Evolutionary conservation across 2,888 invertebrate species (phyloP).

Genomic region (Anoncus sp.): DNA sequence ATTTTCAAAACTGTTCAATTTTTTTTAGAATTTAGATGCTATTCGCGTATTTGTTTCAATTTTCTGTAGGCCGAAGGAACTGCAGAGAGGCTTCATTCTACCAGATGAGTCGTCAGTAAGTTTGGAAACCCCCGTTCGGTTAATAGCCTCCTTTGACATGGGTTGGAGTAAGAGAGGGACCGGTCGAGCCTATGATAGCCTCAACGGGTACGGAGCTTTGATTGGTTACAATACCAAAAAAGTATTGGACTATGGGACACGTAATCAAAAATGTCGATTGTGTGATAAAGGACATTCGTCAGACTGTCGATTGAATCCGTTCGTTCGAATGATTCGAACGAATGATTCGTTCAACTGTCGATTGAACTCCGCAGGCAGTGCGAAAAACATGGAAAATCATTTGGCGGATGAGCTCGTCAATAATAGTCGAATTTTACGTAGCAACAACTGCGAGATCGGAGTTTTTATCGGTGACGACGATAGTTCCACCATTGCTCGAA

Average conservation of each 20-base stretch:
- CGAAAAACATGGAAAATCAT: constrained; percentile 30
- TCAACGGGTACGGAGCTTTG: constrained; percentile 64
- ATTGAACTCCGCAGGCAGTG: constrained; percentile 29
- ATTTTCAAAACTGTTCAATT: too few species aligned
- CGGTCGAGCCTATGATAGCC: constrained; percentile 56
- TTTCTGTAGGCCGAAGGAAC: too few species aligned
- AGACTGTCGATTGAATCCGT: too few species aligned
- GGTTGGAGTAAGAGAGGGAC: constrained; percentile 43
- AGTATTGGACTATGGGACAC: constrained; percentile 64
- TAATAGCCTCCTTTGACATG: too few species aligned
- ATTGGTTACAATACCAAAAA: constrained; percentile 65
- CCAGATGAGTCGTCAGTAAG: too few species aligned
- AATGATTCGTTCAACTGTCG: constrained; percentile 18
- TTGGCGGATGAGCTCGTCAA: constrained; percentile 24
- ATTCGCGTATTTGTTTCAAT: too few species aligned
- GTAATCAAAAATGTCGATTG: constrained; percentile 56
- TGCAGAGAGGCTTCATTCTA: too few species aligned
- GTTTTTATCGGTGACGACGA: constrained; percentile 43
- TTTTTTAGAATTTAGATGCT: too few species aligned
- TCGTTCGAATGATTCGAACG: too few species aligned
- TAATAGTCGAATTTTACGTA: constrained; percentile 11
- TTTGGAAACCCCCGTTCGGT: too few species aligned
- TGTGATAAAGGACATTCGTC: constrained; percentile 21
- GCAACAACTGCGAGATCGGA: constrained; percentile 32
- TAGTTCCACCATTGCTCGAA: too few species aligned